Percentiles rank a stretch among this genome's conserved stretches.
phyloP scores from a whole-genome alignment of 1,140 invertebrate species.

The Bilobella aurantiaca region DNA sequence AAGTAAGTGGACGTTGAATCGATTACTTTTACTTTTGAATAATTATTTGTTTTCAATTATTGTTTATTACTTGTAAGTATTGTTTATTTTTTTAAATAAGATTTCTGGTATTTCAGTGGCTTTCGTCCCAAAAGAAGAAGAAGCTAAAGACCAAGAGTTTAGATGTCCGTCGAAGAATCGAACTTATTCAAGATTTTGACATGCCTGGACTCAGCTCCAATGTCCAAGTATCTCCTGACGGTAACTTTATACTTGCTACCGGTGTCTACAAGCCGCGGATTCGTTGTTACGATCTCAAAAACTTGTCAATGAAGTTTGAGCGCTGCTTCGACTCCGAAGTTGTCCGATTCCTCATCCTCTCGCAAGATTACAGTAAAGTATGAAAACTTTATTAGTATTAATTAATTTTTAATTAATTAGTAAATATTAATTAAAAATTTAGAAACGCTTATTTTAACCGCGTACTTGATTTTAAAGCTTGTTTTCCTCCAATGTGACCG shows the following conservation, averaged over 20 bases:
- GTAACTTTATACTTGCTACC: slow-evolving; percentile 81
- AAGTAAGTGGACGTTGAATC: no score
- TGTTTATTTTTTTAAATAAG: not conserved
- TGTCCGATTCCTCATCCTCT: slow-evolving; percentile 71
- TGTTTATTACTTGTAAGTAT: no score
- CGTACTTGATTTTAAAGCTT: slow-evolving; percentile 54
- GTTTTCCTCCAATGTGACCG: slow-evolving; percentile 52
- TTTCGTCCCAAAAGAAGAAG: slow-evolving; percentile 78
- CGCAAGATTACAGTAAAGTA: slow-evolving; percentile 83
- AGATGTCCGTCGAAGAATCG: slow-evolving; percentile 76
- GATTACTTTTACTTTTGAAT: not conserved
- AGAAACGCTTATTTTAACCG: not conserved
- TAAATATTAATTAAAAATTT: slow-evolving; percentile 10
- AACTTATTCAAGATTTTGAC: slow-evolving; percentile 97
- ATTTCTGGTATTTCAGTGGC: slow-evolving; percentile 59
- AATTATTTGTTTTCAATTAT: no score
- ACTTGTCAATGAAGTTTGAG: slow-evolving; percentile 96
- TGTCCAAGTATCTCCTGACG: slow-evolving; percentile 79
- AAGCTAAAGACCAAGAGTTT: slow-evolving; percentile 80
- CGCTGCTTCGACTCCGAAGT: slow-evolving; percentile 95
- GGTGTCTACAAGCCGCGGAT: slow-evolving; percentile 94
- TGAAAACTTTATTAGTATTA: no score
- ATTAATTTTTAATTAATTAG: no score
- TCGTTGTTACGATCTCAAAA: slow-evolving; percentile 90
- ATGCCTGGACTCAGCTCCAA: slow-evolving; percentile 89